Evolutionary conservation across 2,888 invertebrate genomes (phyloP).

Genomic region (Drosophila phalerata): DNA sequence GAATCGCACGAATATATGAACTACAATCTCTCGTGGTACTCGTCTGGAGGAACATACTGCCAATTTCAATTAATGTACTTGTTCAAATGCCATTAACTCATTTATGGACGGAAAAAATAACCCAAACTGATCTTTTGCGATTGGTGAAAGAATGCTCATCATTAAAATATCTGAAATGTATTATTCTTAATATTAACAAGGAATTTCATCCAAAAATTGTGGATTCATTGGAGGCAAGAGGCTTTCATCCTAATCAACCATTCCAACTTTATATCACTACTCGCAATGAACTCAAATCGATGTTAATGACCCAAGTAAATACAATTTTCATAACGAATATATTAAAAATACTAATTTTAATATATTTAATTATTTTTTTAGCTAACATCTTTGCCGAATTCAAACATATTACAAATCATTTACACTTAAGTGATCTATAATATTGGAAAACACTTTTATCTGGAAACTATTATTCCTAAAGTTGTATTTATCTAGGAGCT

Average conservation of each 20-base stretch:
- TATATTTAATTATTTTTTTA: background rate
- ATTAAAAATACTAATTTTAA: background rate
- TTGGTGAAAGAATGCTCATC: conserved; percentile 1
- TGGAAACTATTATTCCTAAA: too few relatives aligned
- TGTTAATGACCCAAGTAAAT: background rate
- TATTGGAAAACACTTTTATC: too few relatives aligned
- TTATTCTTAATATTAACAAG: background rate
- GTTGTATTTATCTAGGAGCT: too few relatives aligned
- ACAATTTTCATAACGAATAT: background rate
- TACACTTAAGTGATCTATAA: too few relatives aligned
- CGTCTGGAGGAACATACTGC: background rate
- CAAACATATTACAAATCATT: background rate
- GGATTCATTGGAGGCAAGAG: conserved; percentile 6
- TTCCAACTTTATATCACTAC: background rate
- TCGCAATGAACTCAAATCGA: background rate
- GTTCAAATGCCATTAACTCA: background rate
- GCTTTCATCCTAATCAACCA: conserved; percentile 5
- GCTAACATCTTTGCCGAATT: conserved; percentile 3
- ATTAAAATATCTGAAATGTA: background rate
- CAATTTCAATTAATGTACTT: background rate
- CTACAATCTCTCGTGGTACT: background rate
- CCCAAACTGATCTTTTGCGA: background rate
- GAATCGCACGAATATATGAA: background rate
- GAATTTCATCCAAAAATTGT: background rate
- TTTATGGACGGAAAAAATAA: background rate